Percentiles rank a stretch among this genome's conserved stretches.
Evolutionary conservation across 2,797 vertebrate species (phyloP).

Genomic region (Thunnus albacares): DNA sequence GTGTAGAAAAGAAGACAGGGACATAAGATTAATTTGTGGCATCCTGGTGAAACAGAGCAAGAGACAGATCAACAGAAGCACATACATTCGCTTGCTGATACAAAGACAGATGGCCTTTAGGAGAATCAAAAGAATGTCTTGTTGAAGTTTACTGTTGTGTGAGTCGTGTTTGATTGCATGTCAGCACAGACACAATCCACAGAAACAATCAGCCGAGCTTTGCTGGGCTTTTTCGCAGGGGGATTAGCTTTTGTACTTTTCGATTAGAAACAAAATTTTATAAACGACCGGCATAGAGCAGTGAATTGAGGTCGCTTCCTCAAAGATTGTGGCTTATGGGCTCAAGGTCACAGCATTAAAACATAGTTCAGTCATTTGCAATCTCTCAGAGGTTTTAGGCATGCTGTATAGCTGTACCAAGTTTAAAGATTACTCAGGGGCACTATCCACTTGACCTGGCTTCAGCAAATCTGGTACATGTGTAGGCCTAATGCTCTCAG

Average conservation of each 20-base stretch:
- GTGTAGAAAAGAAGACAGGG: slow-evolving; percentile 23
- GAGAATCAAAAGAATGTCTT: slow-evolving; percentile 27
- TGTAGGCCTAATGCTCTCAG: slow-evolving; percentile 36
- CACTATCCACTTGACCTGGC: slow-evolving; percentile 58
- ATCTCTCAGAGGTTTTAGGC: slow-evolving; percentile 61
- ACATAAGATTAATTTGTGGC: slow-evolving; percentile 45
- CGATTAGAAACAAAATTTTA: slow-evolving; percentile 53
- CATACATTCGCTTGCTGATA: not conserved
- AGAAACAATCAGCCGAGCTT: slow-evolving; percentile 66
- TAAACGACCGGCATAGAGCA: slow-evolving; percentile 21
- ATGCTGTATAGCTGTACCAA: slow-evolving; percentile 37
- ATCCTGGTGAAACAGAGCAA: slow-evolving; percentile 19
- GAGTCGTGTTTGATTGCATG: slow-evolving; percentile 51
- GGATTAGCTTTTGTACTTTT: slow-evolving; percentile 68
- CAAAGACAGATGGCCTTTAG: slow-evolving; percentile 53
- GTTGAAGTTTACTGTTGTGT: slow-evolving; percentile 35
- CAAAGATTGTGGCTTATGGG: slow-evolving; percentile 56
- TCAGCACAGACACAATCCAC: slow-evolving; percentile 41
- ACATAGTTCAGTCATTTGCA: slow-evolving; percentile 40
- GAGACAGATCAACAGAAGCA: slow-evolving; percentile 33
- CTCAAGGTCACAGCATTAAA: slow-evolving; percentile 65
- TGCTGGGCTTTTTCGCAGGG: slow-evolving; percentile 1
- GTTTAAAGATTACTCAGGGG: slow-evolving; percentile 60
- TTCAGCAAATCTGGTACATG: slow-evolving; percentile 50
- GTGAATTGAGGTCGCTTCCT: slow-evolving; percentile 60